phyloP scores from a whole-genome alignment of 2,113 vertebrate species.

The Pseudopipra pipra region DNA sequence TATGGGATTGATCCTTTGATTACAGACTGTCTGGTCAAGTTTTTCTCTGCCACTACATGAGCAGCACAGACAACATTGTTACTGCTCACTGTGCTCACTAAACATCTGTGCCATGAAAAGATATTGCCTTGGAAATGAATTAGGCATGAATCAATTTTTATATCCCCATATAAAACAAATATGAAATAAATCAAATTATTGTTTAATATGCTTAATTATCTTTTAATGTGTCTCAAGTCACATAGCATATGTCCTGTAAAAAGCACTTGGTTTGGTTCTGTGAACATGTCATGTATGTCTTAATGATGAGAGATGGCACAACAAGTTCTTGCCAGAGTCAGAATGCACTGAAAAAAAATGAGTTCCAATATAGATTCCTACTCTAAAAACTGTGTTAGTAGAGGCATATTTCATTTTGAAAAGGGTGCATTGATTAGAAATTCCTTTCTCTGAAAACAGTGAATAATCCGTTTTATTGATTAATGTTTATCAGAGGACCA shows the following conservation, averaged over 20 bases:
- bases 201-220: constrained; percentile 57
- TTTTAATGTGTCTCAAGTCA: constrained; percentile 29
- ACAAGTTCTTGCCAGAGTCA: background rate
- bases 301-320: constrained; percentile 63
- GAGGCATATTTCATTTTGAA: background rate
- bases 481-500: background rate
- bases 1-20: background rate
- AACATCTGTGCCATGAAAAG: constrained; percentile 6
- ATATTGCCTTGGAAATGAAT: constrained; percentile 35
- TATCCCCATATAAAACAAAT: constrained; percentile 35
- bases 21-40: background rate
- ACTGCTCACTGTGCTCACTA: constrained; percentile 5
- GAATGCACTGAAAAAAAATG: background rate
- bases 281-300: constrained; percentile 28
- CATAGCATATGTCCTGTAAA: constrained; percentile 46
- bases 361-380: background rate
- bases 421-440: background rate
- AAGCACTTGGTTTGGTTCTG: constrained; percentile 13
- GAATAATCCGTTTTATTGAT: background rate
- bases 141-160: constrained; percentile 18
- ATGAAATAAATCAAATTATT: constrained; percentile 65
- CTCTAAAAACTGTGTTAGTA: background rate
- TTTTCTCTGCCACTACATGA: background rate
- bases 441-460: background rate
- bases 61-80: background rate